phyloP scores from a whole-genome alignment of 2,113 vertebrate species.

The Furnarius figulus region DNA sequence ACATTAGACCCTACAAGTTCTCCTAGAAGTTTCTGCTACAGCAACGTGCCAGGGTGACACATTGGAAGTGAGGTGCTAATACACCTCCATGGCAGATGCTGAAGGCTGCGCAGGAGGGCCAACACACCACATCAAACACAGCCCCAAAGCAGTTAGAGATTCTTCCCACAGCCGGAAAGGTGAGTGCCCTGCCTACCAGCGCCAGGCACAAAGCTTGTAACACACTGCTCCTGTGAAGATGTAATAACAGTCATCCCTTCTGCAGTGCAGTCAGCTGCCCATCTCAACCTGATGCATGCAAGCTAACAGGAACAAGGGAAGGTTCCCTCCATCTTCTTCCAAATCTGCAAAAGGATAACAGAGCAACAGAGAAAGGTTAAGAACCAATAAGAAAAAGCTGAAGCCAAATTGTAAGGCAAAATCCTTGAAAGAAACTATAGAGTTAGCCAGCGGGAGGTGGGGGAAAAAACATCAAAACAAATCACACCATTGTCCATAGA shows the following conservation, averaged over 20 bases:
- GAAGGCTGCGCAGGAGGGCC: not conserved
- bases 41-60: not conserved
- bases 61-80: not conserved
- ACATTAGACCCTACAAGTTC: not conserved
- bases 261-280: not conserved
- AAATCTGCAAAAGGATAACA: not conserved
- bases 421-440: not conserved
- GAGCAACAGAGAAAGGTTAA: not conserved
- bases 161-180: not conserved
- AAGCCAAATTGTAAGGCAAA: not conserved
- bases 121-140: not conserved
- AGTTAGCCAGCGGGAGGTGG: not conserved
- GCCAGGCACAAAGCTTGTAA: not conserved
- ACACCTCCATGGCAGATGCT: not conserved
- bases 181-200: not conserved
- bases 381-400: not conserved
- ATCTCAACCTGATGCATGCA: not conserved
- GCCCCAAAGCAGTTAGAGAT: not conserved
- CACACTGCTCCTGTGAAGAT: not conserved
- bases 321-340: not conserved
- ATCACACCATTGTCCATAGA: not conserved
- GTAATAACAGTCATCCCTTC: not conserved
- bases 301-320: not conserved
- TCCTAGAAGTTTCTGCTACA: not conserved
- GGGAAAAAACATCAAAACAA: not conserved